Conservation (phyloP, 2,888 invertebrate genomes). For the Tetranychus truncatus region DNA sequence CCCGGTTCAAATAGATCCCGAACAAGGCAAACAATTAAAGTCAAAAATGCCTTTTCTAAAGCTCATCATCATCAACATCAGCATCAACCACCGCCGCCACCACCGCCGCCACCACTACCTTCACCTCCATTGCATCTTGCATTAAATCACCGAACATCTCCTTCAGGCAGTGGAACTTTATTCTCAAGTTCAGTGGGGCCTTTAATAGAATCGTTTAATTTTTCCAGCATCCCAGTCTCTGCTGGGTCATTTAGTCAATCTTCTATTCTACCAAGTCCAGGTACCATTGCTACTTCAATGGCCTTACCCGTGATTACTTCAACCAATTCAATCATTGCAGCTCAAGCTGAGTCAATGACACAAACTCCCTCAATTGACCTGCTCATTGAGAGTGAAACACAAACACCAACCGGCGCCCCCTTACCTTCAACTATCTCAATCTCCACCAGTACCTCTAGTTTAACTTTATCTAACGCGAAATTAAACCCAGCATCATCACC, state of each 20-base stretch:
- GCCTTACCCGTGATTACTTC: background rate
- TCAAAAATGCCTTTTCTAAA: slow-evolving; percentile 36
- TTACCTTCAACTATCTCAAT: background rate
- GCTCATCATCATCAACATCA: background rate
- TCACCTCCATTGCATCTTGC: slow-evolving; percentile 15
- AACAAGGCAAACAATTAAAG: slow-evolving; percentile 10
- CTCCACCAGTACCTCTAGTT: background rate
- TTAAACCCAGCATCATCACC: slow-evolving; percentile 11
- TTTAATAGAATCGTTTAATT: slow-evolving; percentile 8
- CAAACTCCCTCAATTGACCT: background rate
- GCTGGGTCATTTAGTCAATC: slow-evolving; percentile 3
- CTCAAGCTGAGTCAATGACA: background rate
- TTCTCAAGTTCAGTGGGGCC: background rate
- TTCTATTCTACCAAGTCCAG: background rate
- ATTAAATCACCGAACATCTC: background rate
- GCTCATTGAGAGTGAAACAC: background rate
- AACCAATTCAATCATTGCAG: background rate
- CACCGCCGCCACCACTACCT: background rate
- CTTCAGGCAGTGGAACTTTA: background rate
- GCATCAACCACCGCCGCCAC: background rate
- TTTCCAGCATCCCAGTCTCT: slow-evolving; percentile 5
- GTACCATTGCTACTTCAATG: background rate
- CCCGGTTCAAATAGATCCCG: background rate
- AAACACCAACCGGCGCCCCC: background rate
- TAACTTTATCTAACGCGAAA: background rate